A percentile compares a stretch with the other conserved stretches of the same genome.
phyloP scores from a whole-genome alignment of 2,113 vertebrate species.

The Amia ocellicauda region DNA sequence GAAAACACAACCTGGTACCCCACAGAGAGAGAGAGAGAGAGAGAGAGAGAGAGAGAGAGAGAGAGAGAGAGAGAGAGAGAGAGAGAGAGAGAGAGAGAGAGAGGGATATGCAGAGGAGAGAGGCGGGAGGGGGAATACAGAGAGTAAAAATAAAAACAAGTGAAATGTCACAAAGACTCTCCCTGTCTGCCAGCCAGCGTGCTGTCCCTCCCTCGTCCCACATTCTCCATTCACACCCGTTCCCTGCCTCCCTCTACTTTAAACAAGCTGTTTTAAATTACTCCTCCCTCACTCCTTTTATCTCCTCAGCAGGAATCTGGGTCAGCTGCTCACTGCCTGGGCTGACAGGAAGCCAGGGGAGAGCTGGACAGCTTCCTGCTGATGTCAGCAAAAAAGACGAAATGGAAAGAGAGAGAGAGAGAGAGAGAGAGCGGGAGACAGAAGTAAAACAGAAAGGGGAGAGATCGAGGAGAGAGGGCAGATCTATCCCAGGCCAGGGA shows the following conservation, averaged over 20 bases:
- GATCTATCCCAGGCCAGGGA: too few relatives aligned
- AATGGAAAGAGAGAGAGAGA: too few relatives aligned
- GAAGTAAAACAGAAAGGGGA: neutral
- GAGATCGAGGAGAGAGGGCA: too few relatives aligned
- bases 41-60: neutral
- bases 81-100: neutral
- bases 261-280: too few relatives aligned
- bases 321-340: slow-evolving; percentile 34
- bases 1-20: too few relatives aligned
- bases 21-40: too few relatives aligned
- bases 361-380: slow-evolving; percentile 62
- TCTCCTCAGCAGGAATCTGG: slow-evolving; percentile 39
- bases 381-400: slow-evolving; percentile 56
- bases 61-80: neutral
- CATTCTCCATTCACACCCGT: too few relatives aligned
- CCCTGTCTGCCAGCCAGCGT: too few relatives aligned
- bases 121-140: slow-evolving; percentile 6
- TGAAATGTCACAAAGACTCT: too few relatives aligned
- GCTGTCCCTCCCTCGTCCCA: too few relatives aligned
- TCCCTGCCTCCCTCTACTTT: too few relatives aligned
- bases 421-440: slow-evolving; percentile 32
- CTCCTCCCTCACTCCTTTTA: slow-evolving; percentile 24
- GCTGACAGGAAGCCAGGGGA: slow-evolving; percentile 56
- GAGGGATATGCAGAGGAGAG: neutral
- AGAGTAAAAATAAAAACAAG: slow-evolving; percentile 24